phyloP scores from a whole-genome alignment of 2,113 vertebrate species.

The Lophotis ruficrista region DNA sequence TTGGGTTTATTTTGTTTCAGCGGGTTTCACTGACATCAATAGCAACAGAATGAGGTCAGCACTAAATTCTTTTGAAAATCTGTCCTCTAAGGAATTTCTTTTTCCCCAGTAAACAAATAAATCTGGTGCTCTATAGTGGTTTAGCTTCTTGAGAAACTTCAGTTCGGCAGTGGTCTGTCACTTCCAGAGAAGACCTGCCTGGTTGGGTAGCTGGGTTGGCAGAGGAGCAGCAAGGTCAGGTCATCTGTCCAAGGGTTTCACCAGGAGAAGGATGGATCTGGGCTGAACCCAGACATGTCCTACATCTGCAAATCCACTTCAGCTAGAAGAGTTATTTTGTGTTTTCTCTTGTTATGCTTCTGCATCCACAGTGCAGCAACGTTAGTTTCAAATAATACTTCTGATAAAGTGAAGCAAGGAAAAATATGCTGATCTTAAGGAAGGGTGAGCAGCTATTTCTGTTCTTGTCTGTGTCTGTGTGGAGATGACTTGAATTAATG shows the following conservation, averaged over 20 bases:
- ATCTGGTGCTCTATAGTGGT: background rate
- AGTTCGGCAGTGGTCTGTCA: background rate
- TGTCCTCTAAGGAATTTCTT: constrained; percentile 26
- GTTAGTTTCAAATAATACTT: background rate
- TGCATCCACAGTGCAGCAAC: background rate
- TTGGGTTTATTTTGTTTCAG: constrained; percentile 28
- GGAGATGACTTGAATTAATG: background rate
- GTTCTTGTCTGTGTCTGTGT: background rate
- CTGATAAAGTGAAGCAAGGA: background rate
- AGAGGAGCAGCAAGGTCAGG: background rate
- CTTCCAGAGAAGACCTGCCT: constrained; percentile 1
- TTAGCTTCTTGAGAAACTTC: constrained; percentile 10
- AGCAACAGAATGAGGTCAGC: constrained; percentile 52
- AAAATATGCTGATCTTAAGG: background rate
- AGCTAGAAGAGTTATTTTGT: background rate
- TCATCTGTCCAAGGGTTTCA: background rate
- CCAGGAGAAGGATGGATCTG: background rate
- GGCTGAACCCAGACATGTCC: background rate
- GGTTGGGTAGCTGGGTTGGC: background rate
- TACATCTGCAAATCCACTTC: background rate
- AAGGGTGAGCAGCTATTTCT: background rate
- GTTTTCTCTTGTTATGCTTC: background rate
- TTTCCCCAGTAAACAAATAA: constrained; percentile 28
- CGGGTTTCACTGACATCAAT: background rate
- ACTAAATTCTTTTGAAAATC: constrained; percentile 33